phyloP scores from a whole-genome alignment of 92 coral and sea anemone genomes.

The Porites evermanni region DNA sequence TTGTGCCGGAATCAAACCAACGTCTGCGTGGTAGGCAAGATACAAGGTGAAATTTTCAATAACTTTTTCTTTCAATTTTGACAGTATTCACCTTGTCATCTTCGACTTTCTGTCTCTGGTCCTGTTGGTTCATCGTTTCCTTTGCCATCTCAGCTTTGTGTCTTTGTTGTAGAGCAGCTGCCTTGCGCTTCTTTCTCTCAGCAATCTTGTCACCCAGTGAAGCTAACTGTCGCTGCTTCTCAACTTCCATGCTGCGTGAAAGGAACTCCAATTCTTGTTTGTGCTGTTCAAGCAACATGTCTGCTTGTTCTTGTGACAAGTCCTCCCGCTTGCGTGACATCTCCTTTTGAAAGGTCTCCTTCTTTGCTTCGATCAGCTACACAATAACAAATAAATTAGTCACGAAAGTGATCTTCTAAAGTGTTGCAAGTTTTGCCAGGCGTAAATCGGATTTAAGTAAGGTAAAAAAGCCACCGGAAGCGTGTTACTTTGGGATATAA shows the following conservation, averaged over 20 bases:
- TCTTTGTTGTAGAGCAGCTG: conserved; percentile 82
- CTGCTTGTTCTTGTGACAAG: conserved; percentile 86
- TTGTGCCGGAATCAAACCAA: too few relatives aligned
- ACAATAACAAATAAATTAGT: not conserved
- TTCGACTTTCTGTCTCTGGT: conserved; percentile 80
- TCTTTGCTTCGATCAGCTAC: conserved; percentile 85
- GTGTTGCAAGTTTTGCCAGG: too few relatives aligned
- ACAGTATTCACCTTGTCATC: conserved; percentile 71
- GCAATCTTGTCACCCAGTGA: conserved; percentile 88
- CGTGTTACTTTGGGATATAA: too few relatives aligned
- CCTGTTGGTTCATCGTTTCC: conserved; percentile 88
- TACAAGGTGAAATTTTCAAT: too few relatives aligned
- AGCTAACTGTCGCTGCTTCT: conserved; percentile 84
- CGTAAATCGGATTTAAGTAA: too few relatives aligned
- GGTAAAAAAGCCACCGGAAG: too few relatives aligned
- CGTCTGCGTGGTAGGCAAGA: too few relatives aligned
- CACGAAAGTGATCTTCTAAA: not conserved
- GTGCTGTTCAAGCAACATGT: conserved; percentile 87
- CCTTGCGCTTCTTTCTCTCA: conserved; percentile 80
- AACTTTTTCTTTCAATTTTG: not conserved
- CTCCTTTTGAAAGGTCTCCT: conserved; percentile 82
- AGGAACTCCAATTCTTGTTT: conserved; percentile 84
- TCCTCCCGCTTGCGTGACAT: conserved; percentile 70
- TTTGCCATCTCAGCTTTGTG: conserved; percentile 90
- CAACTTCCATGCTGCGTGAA: conserved; percentile 90